Conservation (phyloP, 2,888 invertebrate genomes). For the Ennomos fuscantarius region DNA sequence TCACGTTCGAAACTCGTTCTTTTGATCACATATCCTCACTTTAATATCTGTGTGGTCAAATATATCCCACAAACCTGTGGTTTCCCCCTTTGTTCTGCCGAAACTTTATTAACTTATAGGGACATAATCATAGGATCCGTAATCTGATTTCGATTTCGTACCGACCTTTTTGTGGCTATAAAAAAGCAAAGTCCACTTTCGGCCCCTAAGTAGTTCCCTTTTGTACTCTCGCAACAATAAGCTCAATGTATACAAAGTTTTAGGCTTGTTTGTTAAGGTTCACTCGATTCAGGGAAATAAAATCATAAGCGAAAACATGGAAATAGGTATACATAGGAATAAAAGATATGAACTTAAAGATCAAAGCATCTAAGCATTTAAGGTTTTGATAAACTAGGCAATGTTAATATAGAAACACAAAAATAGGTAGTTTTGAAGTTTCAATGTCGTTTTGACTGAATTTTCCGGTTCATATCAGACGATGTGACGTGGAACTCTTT, state of each 20-base stretch:
- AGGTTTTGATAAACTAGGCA: background rate
- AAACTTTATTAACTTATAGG: conserved; percentile 74
- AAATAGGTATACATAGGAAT: conserved; percentile 29
- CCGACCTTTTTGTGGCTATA: conserved; percentile 71
- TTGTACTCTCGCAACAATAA: conserved; percentile 56
- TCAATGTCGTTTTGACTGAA: conserved; percentile 37
- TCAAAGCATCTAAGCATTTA: conserved; percentile 11
- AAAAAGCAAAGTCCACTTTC: conserved; percentile 68
- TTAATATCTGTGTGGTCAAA: conserved; percentile 62
- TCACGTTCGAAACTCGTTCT: conserved; percentile 62
- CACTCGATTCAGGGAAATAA: conserved; percentile 43
- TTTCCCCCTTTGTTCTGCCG: conserved; percentile 60
- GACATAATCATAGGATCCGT: conserved; percentile 68
- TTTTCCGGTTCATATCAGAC: conserved; percentile 44
- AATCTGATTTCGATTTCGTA: conserved; percentile 78
- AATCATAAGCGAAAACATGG: conserved; percentile 46
- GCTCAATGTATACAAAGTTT: conserved; percentile 58
- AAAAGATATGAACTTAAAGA: conserved; percentile 13
- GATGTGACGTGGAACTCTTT: conserved; percentile 43
- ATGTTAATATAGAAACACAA: conserved; percentile 14
- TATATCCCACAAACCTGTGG: conserved; percentile 52
- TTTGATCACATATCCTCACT: conserved; percentile 51
- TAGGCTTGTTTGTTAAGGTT: conserved; percentile 53
- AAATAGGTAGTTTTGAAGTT: conserved; percentile 26
- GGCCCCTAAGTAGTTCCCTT: conserved; percentile 56